Conservation (phyloP, 2,797 vertebrate genomes). For the Microhierax caerulescens region DNA sequence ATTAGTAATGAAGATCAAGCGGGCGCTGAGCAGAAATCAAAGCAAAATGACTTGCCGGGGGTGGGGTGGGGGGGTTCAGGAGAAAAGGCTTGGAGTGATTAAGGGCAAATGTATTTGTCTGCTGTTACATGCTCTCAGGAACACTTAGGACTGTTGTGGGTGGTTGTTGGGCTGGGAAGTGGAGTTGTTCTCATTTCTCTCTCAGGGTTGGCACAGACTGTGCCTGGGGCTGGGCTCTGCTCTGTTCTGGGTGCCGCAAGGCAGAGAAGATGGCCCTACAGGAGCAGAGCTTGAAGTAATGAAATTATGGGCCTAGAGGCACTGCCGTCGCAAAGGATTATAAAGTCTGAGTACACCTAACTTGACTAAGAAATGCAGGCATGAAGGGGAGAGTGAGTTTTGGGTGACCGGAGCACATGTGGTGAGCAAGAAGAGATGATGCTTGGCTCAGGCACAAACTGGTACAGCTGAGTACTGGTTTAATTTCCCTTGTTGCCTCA, state of each 20-base stretch:
- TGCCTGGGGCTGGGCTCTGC: background rate
- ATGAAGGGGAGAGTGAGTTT: background rate
- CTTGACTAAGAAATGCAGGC: background rate
- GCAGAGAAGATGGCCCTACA: background rate
- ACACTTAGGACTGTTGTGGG: background rate
- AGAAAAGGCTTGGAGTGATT: background rate
- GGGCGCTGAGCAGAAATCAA: background rate
- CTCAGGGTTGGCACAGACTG: background rate
- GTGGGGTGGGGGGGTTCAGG: background rate
- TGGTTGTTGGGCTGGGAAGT: background rate
- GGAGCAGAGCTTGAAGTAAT: background rate
- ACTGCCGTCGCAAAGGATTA: background rate
- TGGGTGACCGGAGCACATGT: background rate
- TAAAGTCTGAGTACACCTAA: background rate
- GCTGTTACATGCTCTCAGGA: background rate
- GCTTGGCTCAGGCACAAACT: background rate
- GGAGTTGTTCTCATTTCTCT: background rate
- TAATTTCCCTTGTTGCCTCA: background rate
- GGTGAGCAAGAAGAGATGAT: background rate
- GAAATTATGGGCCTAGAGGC: accelerated
- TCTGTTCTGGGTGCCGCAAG: background rate
- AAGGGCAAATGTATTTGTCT: background rate
- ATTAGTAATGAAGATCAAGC: background rate
- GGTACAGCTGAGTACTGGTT: background rate
- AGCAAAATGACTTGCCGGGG: background rate